Evolutionary conservation across 2,888 invertebrate genomes (phyloP), one percentile per base, ranked within the genome.

Genomic region (Drosophila eohydei): DNA sequence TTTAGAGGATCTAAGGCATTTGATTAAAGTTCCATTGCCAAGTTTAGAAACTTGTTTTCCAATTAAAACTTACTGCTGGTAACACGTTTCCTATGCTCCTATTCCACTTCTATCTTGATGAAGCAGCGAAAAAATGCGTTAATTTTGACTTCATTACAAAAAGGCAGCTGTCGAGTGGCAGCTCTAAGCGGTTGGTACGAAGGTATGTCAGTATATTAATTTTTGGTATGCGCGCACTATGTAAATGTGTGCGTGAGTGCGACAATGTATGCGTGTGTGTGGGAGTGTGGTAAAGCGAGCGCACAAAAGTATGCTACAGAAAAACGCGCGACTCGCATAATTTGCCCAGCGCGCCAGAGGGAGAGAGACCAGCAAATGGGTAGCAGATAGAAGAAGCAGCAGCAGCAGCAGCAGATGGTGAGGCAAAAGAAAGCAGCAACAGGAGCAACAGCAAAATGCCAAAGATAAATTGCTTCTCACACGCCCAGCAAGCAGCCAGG

Each of bases 261-360:
- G 43, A 5, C 5, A 3, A 12, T 26, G 54, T 34, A 26, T 8
- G 30, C 12, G 40, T 30, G 38, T 8, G 14, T 12, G 62, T 11
- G 52, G 1, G 26, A 8, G 32, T 1, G 12, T 36, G 32, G 21
- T 30, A 40, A 65, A 44, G 41, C 63, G 46, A 56, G 54, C 79
- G 66, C 83, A 79, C 38, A 36, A 71, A 83, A 83, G 77, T 83
- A 87, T 83, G 83, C 83, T 77, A 61, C 77, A 61, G 64, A 80
- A 84, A 84, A 83, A 82, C 87, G 87, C 84, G 81, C 81, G 78
- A 82, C 77, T 65, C 82, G 84, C 79, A 83, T 87, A 83, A 78
- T 82, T 77, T 83, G 84, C 65, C 30, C 64, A 41, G 70, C 69
- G 16, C 40, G 46, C 55, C 32, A 55, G 14, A 11, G 38, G 41